phyloP scores from a whole-genome alignment of 2,113 vertebrate species.

The Equus przewalskii region DNA sequence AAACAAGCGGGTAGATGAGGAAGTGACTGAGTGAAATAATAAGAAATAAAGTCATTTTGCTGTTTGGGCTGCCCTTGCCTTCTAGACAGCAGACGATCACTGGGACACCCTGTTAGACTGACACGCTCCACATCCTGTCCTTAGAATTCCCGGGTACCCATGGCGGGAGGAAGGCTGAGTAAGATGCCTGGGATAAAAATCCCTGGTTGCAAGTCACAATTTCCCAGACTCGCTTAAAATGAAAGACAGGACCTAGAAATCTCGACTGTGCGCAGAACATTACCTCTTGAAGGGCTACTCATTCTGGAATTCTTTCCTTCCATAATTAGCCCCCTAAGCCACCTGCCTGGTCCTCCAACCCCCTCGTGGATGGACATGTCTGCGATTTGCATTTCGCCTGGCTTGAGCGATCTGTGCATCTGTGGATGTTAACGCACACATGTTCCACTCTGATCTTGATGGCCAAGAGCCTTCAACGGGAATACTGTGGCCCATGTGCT shows the following conservation, averaged over 20 bases:
- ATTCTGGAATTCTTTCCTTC: not conserved
- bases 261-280: not conserved
- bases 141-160: not conserved
- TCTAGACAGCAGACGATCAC: not conserved
- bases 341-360: not conserved
- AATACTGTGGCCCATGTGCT: constrained; percentile 62
- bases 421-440: constrained; percentile 51
- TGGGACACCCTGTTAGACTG: not conserved
- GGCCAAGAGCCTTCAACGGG: constrained; percentile 72
- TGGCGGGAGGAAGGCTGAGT: not conserved
- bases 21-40: not conserved
- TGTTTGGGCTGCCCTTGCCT: not conserved
- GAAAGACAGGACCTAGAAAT: not conserved
- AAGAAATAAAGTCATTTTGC: not conserved
- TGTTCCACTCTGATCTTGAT: constrained; percentile 72
- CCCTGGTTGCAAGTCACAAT: not conserved
- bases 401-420: constrained; percentile 62
- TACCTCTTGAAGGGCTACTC: not conserved
- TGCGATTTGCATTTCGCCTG: constrained; percentile 43
- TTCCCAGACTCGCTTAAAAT: not conserved
- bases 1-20: not conserved
- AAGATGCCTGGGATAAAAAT: not conserved
- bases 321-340: fast-evolving
- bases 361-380: no score
- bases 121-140: not conserved